A percentile compares a stretch with the other conserved stretches of the same genome.
Conservation (phyloP, 1,140 invertebrate genomes). For the Aphaenogaster floridana region DNA sequence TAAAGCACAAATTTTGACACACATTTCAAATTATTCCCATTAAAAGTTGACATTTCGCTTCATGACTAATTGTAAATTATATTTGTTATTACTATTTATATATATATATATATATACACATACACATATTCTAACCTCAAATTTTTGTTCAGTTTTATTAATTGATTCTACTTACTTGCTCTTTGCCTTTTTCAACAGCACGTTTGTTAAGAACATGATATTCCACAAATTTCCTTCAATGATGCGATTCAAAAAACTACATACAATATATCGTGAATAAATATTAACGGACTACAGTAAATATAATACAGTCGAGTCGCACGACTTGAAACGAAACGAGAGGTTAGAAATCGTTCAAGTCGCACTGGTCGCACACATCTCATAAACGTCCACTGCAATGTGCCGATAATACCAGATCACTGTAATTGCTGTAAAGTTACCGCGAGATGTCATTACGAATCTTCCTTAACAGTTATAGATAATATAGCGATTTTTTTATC, state of each 20-base stretch:
- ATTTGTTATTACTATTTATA: neutral
- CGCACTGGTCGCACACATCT: neutral
- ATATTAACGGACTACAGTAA: neutral
- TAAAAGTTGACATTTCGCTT: neutral
- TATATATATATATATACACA: neutral
- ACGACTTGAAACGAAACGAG: neutral
- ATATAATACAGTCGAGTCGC: neutral
- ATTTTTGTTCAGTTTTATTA: neutral
- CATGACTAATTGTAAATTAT: neutral
- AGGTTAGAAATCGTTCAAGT: slow-evolving; percentile 2
- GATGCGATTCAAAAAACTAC: neutral
- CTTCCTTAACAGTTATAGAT: neutral
- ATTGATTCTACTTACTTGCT: slow-evolving; percentile 74
- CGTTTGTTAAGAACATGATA: slow-evolving; percentile 78
- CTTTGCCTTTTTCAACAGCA: slow-evolving; percentile 76
- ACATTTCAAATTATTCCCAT: neutral
- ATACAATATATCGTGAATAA: neutral
- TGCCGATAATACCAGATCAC: too few relatives aligned
- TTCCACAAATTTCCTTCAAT: neutral
- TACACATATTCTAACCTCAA: slow-evolving; percentile 55
- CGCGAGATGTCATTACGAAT: neutral
- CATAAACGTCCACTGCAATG: neutral
- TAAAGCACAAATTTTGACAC: neutral
- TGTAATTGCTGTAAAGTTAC: neutral
- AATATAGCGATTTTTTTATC: neutral